Conservation (phyloP, 2,888 invertebrate genomes). For the Chymomyza fuscimana region DNA sequence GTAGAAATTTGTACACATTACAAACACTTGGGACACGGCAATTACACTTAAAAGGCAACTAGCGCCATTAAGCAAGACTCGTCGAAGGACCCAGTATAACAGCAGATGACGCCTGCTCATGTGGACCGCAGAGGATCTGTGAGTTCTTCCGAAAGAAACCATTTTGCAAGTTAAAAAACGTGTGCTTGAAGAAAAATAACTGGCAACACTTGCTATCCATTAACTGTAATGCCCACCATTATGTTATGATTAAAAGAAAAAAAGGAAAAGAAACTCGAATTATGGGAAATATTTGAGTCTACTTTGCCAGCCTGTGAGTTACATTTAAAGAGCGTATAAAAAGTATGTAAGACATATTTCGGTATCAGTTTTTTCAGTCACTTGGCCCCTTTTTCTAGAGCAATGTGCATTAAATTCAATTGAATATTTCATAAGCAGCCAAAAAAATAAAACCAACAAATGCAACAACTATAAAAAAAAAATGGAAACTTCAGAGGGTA, state of each 20-base stretch:
- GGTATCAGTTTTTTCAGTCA: constrained; percentile 58
- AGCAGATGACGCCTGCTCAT: constrained; percentile 48
- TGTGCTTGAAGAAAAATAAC: constrained; percentile 26
- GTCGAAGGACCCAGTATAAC: constrained; percentile 18
- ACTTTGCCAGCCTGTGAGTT: background rate
- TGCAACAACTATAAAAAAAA: constrained; percentile 39
- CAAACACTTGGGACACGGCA: constrained; percentile 70
- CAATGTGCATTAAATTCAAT: constrained; percentile 66
- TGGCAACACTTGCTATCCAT: constrained; percentile 70
- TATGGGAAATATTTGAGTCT: background rate
- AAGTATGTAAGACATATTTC: background rate
- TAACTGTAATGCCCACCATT: constrained; percentile 61
- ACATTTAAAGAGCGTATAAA: background rate
- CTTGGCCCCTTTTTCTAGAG: constrained; percentile 35
- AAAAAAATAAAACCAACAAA: constrained; percentile 37
- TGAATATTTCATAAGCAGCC: constrained; percentile 68
- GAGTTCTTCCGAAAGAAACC: background rate
- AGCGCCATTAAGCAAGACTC: constrained; percentile 61
- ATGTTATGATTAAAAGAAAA: constrained; percentile 59
- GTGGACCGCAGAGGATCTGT: constrained; percentile 35
- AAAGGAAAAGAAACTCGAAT: background rate
- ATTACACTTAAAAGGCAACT: constrained; percentile 75
- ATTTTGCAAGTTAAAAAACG: constrained; percentile 54
- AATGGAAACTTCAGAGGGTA: constrained; percentile 16
- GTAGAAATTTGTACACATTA: constrained; percentile 63